Base-by-base conservation (phyloP, 2,888 invertebrate genomes). In the Ommatoiulus sabulosus region DNA sequence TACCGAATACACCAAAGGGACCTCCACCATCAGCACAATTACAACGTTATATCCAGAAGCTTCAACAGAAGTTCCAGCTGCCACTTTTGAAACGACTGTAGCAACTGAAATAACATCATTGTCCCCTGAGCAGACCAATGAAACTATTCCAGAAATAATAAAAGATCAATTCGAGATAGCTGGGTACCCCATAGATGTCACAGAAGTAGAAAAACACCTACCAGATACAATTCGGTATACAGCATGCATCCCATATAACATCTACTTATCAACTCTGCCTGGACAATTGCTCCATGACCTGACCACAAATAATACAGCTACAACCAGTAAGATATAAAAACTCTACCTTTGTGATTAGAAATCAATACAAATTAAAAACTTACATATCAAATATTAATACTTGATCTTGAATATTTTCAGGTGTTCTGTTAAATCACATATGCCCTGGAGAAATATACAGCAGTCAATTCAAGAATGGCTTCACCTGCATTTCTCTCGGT, bases 121-220 rank as follows among this genome's bases (percentile, higher is more conserved):
- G 3, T 10, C 46, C 3, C 17, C 24, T 44, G 7, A 6, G 35
- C 44, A 8, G 3, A 7, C 1, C 2, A 87, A 87, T 87, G n/a
- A 80, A 44, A 88, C 46, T n/a, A 88, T 88, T 80, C 80, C 80
- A 80, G 44, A 43, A 20, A 44, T 80, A 8, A 43, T 84, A 4
- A 46, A 88, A 88, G 2, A 88, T 8, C 88, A 88, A 88, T 88
- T 88, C 84, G 12, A 88, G 43, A 17, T 44, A 43, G 80, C 80
- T 12, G 88, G 88, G 15, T 44, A 88, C 46, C 80, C 72, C 17
- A 35, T 88, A n/a, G 44, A 88, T 48, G 35, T 17, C 72, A 44
- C 72, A n/a, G 88, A 84, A n/a, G 44, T 88, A 17, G 10, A 44
- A 20, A 44, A 46, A 44, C 44, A 44, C 15, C 44, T 88, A 8